Conservation (phyloP, 2,888 invertebrate species). For the Slavum lentiscoides region DNA sequence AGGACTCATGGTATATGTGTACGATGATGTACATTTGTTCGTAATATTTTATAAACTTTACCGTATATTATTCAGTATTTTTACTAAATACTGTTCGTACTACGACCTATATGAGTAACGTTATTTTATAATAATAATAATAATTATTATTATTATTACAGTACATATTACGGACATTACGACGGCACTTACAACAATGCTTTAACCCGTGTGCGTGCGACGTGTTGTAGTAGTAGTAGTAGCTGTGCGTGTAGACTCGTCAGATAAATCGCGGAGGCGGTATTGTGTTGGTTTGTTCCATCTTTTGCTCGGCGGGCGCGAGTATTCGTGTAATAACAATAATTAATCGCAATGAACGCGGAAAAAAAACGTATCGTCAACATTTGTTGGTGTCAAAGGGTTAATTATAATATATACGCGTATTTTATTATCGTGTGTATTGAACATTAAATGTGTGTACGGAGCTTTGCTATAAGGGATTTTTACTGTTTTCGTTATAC, state of each 20-base stretch:
- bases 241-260: conserved; percentile 3
- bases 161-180: conserved; percentile 42
- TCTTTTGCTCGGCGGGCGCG: conserved; percentile 57
- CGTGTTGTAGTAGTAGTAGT: not conserved
- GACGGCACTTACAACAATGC: conserved; percentile 1
- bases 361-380: too few species aligned
- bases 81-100: not conserved
- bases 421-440: too few species aligned
- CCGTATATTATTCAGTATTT: too few species aligned
- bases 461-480: too few species aligned
- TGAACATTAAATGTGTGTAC: too few species aligned
- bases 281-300: not conserved
- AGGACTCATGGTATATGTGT: not conserved
- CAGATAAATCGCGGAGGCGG: not conserved
- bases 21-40: conserved; percentile 4
- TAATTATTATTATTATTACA: not conserved
- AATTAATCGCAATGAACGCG: too few species aligned
- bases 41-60: not conserved
- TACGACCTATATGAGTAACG: conserved; percentile 12
- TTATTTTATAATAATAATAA: conserved; percentile 3
- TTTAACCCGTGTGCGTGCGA: not conserved
- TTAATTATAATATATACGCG: too few species aligned
- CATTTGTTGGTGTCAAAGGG: too few species aligned
- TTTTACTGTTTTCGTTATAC: too few species aligned
- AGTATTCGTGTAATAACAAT: not conserved